Evolutionary conservation across 2,797 vertebrate genomes (phyloP).

Genomic region (Erpetoichthys calabaricus): DNA sequence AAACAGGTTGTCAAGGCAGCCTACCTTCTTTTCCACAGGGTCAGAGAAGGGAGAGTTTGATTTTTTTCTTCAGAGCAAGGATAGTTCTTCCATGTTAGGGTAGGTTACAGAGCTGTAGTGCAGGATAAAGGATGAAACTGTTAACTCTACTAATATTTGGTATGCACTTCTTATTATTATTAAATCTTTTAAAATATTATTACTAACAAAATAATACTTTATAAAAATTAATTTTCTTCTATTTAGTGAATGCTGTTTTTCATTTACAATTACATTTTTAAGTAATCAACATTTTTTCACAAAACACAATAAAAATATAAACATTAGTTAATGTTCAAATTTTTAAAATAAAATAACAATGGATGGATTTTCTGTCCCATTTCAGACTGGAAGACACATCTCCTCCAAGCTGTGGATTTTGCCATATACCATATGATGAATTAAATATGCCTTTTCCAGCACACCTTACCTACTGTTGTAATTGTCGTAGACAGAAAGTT

Average conservation of each 20-base stretch:
- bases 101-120: conserved; percentile 42
- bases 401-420: conserved; percentile 79
- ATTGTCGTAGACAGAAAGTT: conserved; percentile 83
- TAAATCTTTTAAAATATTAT: not conserved
- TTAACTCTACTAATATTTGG: conserved; percentile 35
- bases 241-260: no score
- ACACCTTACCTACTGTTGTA: conserved; percentile 84
- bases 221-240: no score
- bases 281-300: no score
- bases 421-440: conserved; percentile 95
- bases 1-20: conserved; percentile 75
- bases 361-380: conserved; percentile 14
- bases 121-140: conserved; percentile 31
- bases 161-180: not conserved
- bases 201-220: conserved; percentile 7
- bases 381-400: conserved; percentile 75
- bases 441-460: conserved; percentile 97
- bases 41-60: conserved; percentile 60
- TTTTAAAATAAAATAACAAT: no score
- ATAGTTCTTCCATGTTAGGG: conserved; percentile 53
- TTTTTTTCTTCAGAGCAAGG: conserved; percentile 46
- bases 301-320: no score
- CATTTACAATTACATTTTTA: no score
- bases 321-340: no score
- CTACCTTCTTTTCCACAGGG: conserved; percentile 57